phyloP scores from a whole-genome alignment of 2,797 vertebrate genomes.

The Myotis pilosus region DNA sequence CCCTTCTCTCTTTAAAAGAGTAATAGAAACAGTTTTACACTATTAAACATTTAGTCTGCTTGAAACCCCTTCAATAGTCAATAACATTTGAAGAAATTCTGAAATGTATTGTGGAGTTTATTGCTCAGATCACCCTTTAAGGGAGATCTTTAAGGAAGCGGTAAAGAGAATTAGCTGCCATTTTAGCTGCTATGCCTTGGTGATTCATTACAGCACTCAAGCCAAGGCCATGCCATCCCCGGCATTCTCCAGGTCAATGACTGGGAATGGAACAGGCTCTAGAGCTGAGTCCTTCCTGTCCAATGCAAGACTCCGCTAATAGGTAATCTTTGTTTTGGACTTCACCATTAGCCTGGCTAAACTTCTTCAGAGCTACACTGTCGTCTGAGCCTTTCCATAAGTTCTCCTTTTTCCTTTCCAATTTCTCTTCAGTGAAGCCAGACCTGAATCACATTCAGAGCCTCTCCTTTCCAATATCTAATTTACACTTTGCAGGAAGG shows the following conservation, averaged over 20 bases:
- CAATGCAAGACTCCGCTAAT: background rate
- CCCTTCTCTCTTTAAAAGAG: background rate
- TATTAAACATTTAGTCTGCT: background rate
- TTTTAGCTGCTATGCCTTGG: background rate
- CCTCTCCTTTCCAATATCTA: background rate
- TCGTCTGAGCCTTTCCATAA: background rate
- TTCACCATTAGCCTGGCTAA: accelerated
- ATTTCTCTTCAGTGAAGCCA: background rate
- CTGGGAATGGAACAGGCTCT: background rate
- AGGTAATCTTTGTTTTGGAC: background rate
- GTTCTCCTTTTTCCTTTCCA: background rate
- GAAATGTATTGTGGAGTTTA: background rate
- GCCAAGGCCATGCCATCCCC: accelerated
- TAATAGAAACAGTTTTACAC: background rate
- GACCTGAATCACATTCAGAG: background rate
- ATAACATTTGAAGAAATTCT: background rate
- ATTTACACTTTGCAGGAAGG: background rate
- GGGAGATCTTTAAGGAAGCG: background rate
- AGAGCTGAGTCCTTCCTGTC: background rate
- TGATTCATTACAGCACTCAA: too few relatives aligned
- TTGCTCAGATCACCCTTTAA: background rate
- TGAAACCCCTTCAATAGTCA: background rate
- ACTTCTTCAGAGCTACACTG: background rate
- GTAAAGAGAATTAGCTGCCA: background rate
- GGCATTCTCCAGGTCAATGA: background rate